Conservation (phyloP, 2,888 invertebrate species). For the Scelioninae gen. 2 region DNA sequence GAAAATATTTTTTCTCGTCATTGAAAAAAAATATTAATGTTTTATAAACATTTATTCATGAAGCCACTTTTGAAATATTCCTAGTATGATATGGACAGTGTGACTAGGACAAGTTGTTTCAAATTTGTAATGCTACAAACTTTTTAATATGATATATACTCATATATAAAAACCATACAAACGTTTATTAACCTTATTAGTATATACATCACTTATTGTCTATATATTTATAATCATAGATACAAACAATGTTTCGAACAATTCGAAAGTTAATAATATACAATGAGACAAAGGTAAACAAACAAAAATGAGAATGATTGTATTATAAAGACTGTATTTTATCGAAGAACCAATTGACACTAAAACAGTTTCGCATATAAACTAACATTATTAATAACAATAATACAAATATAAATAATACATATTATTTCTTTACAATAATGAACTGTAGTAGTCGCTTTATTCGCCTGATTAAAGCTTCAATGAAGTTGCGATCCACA, state of each 20-base stretch:
- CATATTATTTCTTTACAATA: constrained; percentile 76
- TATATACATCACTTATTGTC: constrained; percentile 20
- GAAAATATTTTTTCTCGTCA: too few species aligned
- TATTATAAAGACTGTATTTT: too few species aligned
- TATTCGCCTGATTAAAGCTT: constrained; percentile 85
- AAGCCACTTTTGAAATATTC: too few species aligned
- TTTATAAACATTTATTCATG: too few species aligned
- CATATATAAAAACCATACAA: constrained; percentile 33
- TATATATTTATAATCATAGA: constrained; percentile 17
- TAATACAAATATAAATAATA: constrained; percentile 31
- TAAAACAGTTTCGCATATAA: constrained; percentile 21
- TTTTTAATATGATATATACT: too few species aligned
- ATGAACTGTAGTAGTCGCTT: constrained; percentile 89
- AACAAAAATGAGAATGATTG: constrained; percentile 7
- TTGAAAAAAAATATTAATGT: too few species aligned
- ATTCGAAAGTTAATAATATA: constrained; percentile 15
- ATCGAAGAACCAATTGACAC: constrained; percentile 3
- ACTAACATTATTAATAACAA: constrained; percentile 2
- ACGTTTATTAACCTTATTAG: constrained; percentile 25
- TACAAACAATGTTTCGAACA: constrained; percentile 5
- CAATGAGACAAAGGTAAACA: constrained; percentile 1
- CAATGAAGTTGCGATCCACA: constrained; percentile 83
- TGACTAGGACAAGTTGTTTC: too few species aligned
- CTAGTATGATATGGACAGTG: too few species aligned
- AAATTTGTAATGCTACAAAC: too few species aligned